Conservation (phyloP, 2,113 vertebrate genomes). For the Zingel zingel region DNA sequence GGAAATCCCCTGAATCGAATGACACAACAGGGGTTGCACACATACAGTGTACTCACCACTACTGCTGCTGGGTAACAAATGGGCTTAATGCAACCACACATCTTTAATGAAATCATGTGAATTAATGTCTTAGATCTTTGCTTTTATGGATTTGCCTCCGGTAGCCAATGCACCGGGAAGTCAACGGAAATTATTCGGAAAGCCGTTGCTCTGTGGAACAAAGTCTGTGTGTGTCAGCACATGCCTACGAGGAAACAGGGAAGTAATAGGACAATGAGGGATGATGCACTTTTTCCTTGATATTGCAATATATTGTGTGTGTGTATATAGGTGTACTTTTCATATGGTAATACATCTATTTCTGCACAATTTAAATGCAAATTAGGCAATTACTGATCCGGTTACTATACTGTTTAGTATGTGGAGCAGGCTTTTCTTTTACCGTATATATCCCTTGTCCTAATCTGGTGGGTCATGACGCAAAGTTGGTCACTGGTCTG, state of each 20-base stretch:
- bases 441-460: not conserved
- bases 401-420: constrained; percentile 50
- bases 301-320: constrained; percentile 63
- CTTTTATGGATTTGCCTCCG: constrained; percentile 80
- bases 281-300: constrained; percentile 79
- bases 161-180: constrained; percentile 77
- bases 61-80: constrained; percentile 52
- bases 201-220: constrained; percentile 69
- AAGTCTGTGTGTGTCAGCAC: constrained; percentile 77
- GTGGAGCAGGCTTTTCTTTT: constrained; percentile 27
- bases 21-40: constrained; percentile 56
- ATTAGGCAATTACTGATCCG: constrained; percentile 60
- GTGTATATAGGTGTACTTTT: constrained; percentile 54
- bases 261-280: constrained; percentile 76
- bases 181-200: constrained; percentile 76
- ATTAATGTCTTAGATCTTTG: constrained; percentile 82
- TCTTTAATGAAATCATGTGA: constrained; percentile 81
- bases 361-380: constrained; percentile 57
- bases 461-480: constrained; percentile 21
- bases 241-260: constrained; percentile 73
- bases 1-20: constrained; percentile 77
- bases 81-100: constrained; percentile 76
- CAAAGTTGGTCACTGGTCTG: constrained; percentile 35
- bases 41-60: constrained; percentile 42
- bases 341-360: constrained; percentile 67